A percentile compares a stretch with the other conserved stretches of the same genome.
Evolutionary conservation across 2,797 vertebrate genomes (phyloP).

Genomic region (Enteromius radiatus): DNA sequence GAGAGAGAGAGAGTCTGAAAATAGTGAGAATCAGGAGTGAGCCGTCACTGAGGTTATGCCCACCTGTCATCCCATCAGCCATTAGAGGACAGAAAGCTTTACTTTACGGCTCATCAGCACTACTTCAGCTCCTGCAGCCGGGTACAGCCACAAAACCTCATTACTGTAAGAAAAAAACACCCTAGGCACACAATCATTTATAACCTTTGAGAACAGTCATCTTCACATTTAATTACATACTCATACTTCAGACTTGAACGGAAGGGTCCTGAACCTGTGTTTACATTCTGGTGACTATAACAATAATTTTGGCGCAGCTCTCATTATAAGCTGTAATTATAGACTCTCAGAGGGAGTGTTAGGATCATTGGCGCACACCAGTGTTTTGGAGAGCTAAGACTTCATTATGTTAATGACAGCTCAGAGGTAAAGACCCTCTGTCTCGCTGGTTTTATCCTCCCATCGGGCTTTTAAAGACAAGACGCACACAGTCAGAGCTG

Average conservation of each 20-base stretch:
- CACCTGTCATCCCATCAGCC: conserved; percentile 47
- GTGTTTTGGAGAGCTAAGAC: conserved; percentile 69
- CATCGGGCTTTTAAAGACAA: conserved; percentile 29
- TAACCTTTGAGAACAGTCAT: conserved; percentile 26
- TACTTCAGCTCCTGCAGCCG: conserved; percentile 63
- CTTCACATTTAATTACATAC: conserved; percentile 54
- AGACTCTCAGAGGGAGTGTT: conserved; percentile 67
- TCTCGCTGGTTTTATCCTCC: conserved; percentile 42
- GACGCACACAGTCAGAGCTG: conserved; percentile 6
- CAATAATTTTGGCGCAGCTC: conserved; percentile 49
- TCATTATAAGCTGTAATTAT: conserved; percentile 69
- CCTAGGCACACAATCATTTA: conserved; percentile 24
- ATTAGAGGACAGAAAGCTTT: conserved; percentile 33
- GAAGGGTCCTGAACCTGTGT: conserved; percentile 55
- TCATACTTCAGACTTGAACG: conserved; percentile 56
- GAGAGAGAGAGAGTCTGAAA: neutral
- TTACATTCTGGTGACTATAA: conserved; percentile 50
- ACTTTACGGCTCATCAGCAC: conserved; percentile 69
- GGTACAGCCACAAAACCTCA: conserved; percentile 46
- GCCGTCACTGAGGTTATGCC: conserved; percentile 26
- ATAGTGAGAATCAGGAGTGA: neutral
- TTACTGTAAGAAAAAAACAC: conserved; percentile 30
- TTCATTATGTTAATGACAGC: conserved; percentile 75
- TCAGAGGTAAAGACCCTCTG: conserved; percentile 60
- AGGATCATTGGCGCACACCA: conserved; percentile 65